Evolutionary conservation across 1,140 invertebrate genomes (phyloP).

Genomic region (Phocides pigmalion): DNA sequence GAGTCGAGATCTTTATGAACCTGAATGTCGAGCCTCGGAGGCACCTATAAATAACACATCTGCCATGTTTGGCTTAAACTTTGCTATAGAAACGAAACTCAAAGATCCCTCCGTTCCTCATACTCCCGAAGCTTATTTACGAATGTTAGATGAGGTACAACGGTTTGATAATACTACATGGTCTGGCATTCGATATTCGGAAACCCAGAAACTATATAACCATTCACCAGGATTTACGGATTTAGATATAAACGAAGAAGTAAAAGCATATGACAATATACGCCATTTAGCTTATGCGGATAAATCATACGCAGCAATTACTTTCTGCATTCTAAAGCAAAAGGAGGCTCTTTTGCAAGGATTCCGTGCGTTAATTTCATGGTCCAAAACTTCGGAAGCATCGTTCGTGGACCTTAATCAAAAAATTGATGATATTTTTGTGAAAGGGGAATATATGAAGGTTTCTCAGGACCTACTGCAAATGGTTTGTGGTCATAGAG

Average conservation of each 20-base stretch:
- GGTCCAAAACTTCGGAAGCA: neutral
- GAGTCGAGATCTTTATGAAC: slow-evolving; percentile 8
- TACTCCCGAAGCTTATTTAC: slow-evolving; percentile 29
- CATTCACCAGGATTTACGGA: slow-evolving; percentile 41
- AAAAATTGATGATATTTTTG: slow-evolving; percentile 18
- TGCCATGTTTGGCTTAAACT: neutral
- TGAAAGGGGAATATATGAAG: slow-evolving; percentile 1
- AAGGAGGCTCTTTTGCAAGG: neutral
- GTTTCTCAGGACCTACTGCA: slow-evolving; percentile 11
- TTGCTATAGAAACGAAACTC: slow-evolving; percentile 24
- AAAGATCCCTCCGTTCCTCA: slow-evolving; percentile 33
- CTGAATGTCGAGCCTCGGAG: slow-evolving; percentile 8
- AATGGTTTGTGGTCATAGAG: slow-evolving; percentile 9
- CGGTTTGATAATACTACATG: slow-evolving; percentile 39
- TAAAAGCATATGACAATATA: slow-evolving; percentile 28
- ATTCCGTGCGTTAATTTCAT: slow-evolving; percentile 1
- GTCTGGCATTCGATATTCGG: slow-evolving; percentile 42
- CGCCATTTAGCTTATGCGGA: neutral
- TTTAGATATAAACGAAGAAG: slow-evolving; percentile 39
- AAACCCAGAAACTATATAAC: slow-evolving; percentile 43
- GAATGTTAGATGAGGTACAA: slow-evolving; percentile 37
- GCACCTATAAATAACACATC: neutral
- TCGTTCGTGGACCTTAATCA: neutral
- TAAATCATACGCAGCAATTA: slow-evolving; percentile 13
- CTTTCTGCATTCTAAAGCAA: slow-evolving; percentile 9